phyloP scores from a whole-genome alignment of 2,113 vertebrate genomes.

The Cinclus mexicanus region DNA sequence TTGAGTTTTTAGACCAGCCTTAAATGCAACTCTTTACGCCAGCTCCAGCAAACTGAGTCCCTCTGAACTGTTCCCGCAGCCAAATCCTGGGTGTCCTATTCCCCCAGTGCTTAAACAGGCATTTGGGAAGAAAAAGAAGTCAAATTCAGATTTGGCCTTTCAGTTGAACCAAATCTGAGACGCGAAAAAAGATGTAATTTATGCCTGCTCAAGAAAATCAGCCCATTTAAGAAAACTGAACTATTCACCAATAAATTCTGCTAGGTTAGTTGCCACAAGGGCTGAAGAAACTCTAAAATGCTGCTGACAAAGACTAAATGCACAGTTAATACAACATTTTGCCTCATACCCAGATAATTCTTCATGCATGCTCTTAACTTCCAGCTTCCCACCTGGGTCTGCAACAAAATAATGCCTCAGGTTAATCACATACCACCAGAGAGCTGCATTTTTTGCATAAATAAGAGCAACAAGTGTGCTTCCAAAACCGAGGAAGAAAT shows the following conservation, averaged over 20 bases:
- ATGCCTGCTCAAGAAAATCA: conserved; percentile 44
- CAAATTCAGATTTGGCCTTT: not conserved
- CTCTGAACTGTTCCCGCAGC: not conserved
- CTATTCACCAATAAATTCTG: conserved; percentile 17
- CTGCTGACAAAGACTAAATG: conserved; percentile 10
- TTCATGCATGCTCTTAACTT: not conserved
- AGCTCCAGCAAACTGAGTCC: not conserved
- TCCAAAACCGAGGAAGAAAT: not conserved
- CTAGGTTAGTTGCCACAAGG: not conserved
- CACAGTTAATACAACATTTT: not conserved
- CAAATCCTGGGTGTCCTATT: not conserved
- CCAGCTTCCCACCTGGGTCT: not conserved
- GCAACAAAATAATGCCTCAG: not conserved
- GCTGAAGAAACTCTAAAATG: not conserved
- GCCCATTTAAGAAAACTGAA: not conserved
- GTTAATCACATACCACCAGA: not conserved
- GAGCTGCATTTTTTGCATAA: not conserved
- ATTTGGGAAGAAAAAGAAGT: not conserved
- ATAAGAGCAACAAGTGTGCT: not conserved
- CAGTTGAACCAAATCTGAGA: not conserved
- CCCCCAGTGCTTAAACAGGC: not conserved
- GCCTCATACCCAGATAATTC: not conserved
- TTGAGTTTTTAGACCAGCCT: not conserved
- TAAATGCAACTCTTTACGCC: not conserved
- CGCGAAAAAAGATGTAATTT: conserved; percentile 3